Evolutionary conservation across 2,888 invertebrate genomes (phyloP).

Genomic region (Carcina quercana): DNA sequence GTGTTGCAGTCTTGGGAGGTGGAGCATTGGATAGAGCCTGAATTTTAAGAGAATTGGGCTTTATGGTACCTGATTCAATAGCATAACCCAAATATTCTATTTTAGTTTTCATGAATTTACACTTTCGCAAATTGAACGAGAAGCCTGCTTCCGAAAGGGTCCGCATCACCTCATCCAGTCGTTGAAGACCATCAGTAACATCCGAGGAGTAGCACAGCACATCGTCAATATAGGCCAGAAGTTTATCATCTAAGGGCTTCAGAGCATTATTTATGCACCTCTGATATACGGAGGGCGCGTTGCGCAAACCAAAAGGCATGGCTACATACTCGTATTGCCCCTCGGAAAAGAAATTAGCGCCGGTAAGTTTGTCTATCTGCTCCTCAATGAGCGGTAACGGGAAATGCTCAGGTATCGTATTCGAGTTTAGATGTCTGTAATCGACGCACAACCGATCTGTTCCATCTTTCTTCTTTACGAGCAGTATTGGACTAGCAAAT

Average conservation of each 20-base stretch:
- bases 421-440: conserved; percentile 13
- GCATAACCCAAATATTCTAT: conserved; percentile 2
- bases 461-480: conserved; percentile 13
- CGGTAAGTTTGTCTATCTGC: conserved; percentile 6
- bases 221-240: conserved; percentile 12
- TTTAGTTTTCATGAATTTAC: conserved; percentile 9
- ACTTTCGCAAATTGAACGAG: conserved; percentile 9
- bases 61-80: background rate
- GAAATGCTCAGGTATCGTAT: conserved; percentile 12
- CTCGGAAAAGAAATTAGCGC: conserved; percentile 4
- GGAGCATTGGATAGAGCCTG: background rate
- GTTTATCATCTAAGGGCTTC: conserved; percentile 14
- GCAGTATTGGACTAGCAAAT: conserved; percentile 11
- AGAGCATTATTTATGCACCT: conserved; percentile 17
- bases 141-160: conserved; percentile 5
- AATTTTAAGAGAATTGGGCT: background rate
- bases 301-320: conserved; percentile 13
- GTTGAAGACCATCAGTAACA: conserved; percentile 5
- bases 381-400: conserved; percentile 14
- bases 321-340: conserved; percentile 12
- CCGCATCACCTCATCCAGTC: background rate
- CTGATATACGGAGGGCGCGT: conserved; percentile 13
- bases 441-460: conserved; percentile 13
- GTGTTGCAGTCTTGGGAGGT: background rate
- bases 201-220: conserved; percentile 8